These are phyloP conservation scores for Rhabdornis inornatus DNA, from an alignment of 2,113 vertebrate species.

Conservation along the genomic window DNA sequence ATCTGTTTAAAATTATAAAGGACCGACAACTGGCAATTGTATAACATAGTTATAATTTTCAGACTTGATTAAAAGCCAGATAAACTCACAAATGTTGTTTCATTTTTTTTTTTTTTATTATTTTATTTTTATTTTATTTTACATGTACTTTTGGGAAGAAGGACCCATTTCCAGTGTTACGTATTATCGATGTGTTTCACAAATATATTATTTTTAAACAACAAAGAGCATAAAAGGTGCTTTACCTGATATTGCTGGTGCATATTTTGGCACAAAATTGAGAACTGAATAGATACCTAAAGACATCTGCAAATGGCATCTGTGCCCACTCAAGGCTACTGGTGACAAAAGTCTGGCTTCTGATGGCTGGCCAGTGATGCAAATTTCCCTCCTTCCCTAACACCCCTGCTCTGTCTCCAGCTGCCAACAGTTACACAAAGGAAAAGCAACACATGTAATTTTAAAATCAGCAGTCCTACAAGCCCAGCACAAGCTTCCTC, in stretches of 20 bases:
- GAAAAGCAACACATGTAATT: background rate
- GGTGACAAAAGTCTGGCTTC: background rate
- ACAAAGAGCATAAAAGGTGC: slow-evolving; percentile 70
- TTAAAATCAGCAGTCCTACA: background rate
- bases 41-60: slow-evolving; percentile 42
- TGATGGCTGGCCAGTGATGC: background rate
- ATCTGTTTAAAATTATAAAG: slow-evolving; percentile 66
- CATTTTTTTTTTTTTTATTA: background rate
- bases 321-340: background rate
- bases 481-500: background rate
- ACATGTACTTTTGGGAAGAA: slow-evolving; percentile 62
- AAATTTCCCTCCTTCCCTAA: background rate
- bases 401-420: background rate
- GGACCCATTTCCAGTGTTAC: slow-evolving; percentile 78
- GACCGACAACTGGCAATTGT: slow-evolving; percentile 9
- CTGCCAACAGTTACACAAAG: background rate
- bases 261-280: slow-evolving; percentile 35
- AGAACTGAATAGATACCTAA: background rate
- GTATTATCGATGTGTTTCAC: slow-evolving; percentile 49
- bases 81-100: slow-evolving; percentile 9
- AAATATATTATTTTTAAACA: slow-evolving; percentile 79
- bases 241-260: slow-evolving; percentile 61
- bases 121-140: background rate
- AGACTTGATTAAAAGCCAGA: slow-evolving; percentile 55
- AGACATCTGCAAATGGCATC: background rate